These are phyloP conservation scores for Choristoneura rosaceana DNA, from an alignment of 2,888 invertebrate species.

Conservation along the genomic window DNA sequence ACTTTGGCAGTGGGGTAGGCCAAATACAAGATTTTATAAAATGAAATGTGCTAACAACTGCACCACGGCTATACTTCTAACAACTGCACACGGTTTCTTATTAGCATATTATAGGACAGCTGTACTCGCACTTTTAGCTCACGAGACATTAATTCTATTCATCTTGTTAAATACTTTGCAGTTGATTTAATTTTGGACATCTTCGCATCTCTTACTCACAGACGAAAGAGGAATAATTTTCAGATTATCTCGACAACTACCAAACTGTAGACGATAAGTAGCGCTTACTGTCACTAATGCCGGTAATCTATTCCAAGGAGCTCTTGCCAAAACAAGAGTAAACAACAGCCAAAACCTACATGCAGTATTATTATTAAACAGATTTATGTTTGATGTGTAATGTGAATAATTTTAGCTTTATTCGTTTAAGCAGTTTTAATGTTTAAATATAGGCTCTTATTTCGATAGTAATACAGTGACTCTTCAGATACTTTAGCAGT, in stretches of 20 bases:
- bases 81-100: no score
- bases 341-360: slow-evolving; percentile 19
- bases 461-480: not conserved
- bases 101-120: no score
- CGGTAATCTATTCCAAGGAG: not conserved
- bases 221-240: not conserved
- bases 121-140: no score
- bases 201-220: not conserved
- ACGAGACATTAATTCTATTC: no score
- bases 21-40: no score
- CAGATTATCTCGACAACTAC: not conserved
- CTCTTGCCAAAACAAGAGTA: slow-evolving; percentile 24
- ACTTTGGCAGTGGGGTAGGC: no score
- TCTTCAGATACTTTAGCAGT: not conserved
- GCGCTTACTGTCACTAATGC: not conserved
- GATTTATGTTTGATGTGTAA: slow-evolving; percentile 2
- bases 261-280: slow-evolving; percentile 1
- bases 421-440: slow-evolving; percentile 17
- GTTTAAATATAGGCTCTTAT: not conserved
- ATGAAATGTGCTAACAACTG: no score
- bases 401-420: slow-evolving; percentile 10
- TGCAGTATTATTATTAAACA: not conserved
- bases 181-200: not conserved
- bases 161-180: no score
- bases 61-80: no score